Base-by-base conservation (phyloP, 2,888 invertebrate species). In the Nephrotoma guestfalica region DNA sequence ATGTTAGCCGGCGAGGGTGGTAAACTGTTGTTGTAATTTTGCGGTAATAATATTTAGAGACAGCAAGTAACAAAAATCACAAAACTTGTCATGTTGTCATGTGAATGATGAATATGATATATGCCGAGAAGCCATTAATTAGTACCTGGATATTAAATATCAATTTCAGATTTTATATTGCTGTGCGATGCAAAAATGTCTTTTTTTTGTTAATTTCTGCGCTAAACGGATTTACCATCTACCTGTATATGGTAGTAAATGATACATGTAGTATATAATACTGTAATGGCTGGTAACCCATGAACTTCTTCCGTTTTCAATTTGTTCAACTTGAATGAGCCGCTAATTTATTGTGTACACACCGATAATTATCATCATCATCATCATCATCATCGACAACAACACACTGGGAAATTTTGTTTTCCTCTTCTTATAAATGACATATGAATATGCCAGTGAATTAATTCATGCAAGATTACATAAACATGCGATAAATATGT, bases 151-250 rank as follows among this genome's bases (percentile, higher is more conserved):
- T 85, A 85, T 85, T 85, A 43, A 43, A 85, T 85, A 85, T 41
- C 85, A 85, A 42, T 43, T 43, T 43, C 85, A n/a, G 43, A 15
- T 41, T 41, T 42, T 85, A 42, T 85, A 41, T 85, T 41, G 84
- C 42, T 85, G 41, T 85, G n/a, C 71, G 30, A 71, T 30, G 71
- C 71, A 71, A 2, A 30, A 71, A 3, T 71, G 7, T 71, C 18
- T 71, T 15, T 6, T 15, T 30, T 13, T 71, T 71, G 30, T 30
- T 71, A 71, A 42, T 85, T 85, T 85, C 11, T 85, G 6, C 43
- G 3, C 43, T 41, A 85, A 85, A 85, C 85, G 85, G 43, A 85
- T 85, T 85, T 85, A 85, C 85, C 85, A 85, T 51, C 51, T 51
- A 51, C 51, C n/a, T 57, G 18, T 6, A 41, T 85, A 42, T 85